Conservation (phyloP, 2,797 vertebrate species). For the Lepus townsendii region DNA sequence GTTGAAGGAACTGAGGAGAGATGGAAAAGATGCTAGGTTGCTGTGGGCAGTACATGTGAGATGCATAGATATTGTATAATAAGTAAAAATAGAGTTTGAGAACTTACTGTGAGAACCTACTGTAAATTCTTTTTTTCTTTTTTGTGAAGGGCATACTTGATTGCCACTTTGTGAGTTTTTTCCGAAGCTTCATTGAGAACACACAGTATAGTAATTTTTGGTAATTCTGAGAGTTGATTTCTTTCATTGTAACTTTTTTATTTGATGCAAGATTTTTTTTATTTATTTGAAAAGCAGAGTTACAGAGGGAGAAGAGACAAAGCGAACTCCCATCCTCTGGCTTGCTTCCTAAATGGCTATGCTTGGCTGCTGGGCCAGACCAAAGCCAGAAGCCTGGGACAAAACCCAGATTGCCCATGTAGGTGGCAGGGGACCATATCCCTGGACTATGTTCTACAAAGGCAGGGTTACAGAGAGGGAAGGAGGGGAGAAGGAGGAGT, state of each 20-base stretch:
- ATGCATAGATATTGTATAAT: neutral
- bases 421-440: too few relatives aligned
- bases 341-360: too few relatives aligned
- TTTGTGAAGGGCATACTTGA: neutral
- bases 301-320: too few relatives aligned
- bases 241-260: conserved; percentile 1
- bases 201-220: neutral
- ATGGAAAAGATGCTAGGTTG: neutral
- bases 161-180: neutral
- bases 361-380: too few relatives aligned
- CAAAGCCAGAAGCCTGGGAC: too few relatives aligned
- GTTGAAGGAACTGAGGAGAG: neutral
- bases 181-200: neutral
- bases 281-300: neutral
- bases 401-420: too few relatives aligned
- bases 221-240: neutral
- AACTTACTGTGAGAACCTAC: neutral
- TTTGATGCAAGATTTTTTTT: neutral
- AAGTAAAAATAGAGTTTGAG: neutral
- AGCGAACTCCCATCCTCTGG: too few relatives aligned
- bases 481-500: too few relatives aligned
- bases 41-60: neutral
- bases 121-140: neutral
- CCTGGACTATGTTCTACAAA: too few relatives aligned
- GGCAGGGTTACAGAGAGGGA: too few relatives aligned